phyloP scores from a whole-genome alignment of 2,888 invertebrate genomes.

The Drosophila basisetae region DNA sequence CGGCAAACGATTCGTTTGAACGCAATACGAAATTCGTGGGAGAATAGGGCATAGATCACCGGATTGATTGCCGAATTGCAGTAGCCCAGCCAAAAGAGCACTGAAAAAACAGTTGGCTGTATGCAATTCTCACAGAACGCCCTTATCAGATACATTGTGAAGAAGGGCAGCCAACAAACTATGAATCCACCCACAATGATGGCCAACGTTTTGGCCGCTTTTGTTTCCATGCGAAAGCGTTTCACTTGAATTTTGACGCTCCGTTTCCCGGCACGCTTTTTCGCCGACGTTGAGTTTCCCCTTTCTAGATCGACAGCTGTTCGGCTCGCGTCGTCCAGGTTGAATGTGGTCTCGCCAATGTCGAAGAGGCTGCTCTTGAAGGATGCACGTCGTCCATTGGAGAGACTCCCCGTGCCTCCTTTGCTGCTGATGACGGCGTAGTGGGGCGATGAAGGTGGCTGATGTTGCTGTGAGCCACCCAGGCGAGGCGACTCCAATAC shows the following conservation, averaged over 20 bases:
- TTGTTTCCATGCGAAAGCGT: slow-evolving; percentile 97
- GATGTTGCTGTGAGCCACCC: slow-evolving; percentile 68
- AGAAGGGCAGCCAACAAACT: slow-evolving; percentile 98
- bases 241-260: slow-evolving; percentile 96
- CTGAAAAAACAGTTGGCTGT: slow-evolving; percentile 93
- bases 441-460: slow-evolving; percentile 65
- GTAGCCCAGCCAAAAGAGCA: slow-evolving; percentile 98
- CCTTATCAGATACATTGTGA: slow-evolving; percentile 96
- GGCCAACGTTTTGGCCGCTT: slow-evolving; percentile 97
- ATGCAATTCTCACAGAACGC: slow-evolving; percentile 95
- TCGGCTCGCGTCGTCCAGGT: slow-evolving; percentile 65
- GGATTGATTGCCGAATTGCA: slow-evolving; percentile 98
- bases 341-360: slow-evolving; percentile 84
- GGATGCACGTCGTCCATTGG: slow-evolving; percentile 79
- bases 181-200: slow-evolving; percentile 99
- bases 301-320: slow-evolving; percentile 54
- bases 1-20: slow-evolving; percentile 96
- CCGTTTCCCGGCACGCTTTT: slow-evolving; percentile 92
- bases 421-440: slow-evolving; percentile 74
- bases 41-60: slow-evolving; percentile 96
- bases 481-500: slow-evolving; percentile 82
- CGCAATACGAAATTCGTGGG: slow-evolving; percentile 97
- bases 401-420: slow-evolving; percentile 56
- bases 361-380: slow-evolving; percentile 83
- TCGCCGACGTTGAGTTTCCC: slow-evolving; percentile 83